Percentiles rank a stretch among this genome's conserved stretches.
Evolutionary conservation across 2,797 vertebrate genomes (phyloP).

Genomic region (Gymnodraco acuticeps): DNA sequence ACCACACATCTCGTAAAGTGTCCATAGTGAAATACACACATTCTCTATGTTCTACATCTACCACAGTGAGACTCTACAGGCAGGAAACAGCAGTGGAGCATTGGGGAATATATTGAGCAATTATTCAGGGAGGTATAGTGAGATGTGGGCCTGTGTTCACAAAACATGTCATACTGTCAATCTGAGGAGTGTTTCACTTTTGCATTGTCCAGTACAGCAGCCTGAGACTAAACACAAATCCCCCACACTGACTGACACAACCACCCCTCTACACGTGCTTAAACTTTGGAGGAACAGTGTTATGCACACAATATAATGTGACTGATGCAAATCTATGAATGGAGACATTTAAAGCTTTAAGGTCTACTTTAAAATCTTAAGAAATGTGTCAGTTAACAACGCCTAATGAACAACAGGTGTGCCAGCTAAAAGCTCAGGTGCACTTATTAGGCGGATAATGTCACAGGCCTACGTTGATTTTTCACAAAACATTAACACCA

Average conservation of each 20-base stretch:
- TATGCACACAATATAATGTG: background rate
- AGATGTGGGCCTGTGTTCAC: slow-evolving; percentile 49
- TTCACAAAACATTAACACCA: background rate
- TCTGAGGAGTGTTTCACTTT: slow-evolving; percentile 59
- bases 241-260: slow-evolving; percentile 22
- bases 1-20: background rate
- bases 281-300: slow-evolving; percentile 13
- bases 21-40: slow-evolving; percentile 18
- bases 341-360: no score
- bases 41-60: slow-evolving; percentile 37
- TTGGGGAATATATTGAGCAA: slow-evolving; percentile 58
- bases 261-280: slow-evolving; percentile 15
- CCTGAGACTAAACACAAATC: slow-evolving; percentile 47
- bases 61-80: slow-evolving; percentile 49
- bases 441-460: background rate
- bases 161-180: slow-evolving; percentile 63
- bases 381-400: background rate
- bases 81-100: slow-evolving; percentile 49
- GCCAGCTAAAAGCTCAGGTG: background rate
- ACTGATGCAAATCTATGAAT: slow-evolving; percentile 14
- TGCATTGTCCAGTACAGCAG: slow-evolving; percentile 30
- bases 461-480: background rate
- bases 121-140: slow-evolving; percentile 64
- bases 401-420: background rate
- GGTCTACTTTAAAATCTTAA: background rate